These are phyloP conservation scores for Drosophila acutilabella DNA, from an alignment of 2,888 invertebrate species.

Conservation along the genomic window DNA sequence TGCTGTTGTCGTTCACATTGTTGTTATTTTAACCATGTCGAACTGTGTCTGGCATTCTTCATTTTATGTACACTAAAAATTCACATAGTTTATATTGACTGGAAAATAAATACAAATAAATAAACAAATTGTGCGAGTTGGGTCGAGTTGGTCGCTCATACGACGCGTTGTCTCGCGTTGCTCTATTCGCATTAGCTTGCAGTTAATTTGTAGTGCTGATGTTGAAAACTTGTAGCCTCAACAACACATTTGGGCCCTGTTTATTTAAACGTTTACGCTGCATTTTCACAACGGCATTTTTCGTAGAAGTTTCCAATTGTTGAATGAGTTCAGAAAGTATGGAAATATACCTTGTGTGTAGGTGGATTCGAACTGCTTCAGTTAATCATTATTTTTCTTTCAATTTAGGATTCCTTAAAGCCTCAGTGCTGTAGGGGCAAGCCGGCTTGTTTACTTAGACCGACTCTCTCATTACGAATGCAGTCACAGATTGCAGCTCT, in stretches of 20 bases:
- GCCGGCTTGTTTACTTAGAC: constrained; percentile 65
- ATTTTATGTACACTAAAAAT: constrained; percentile 81
- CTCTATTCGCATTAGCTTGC: constrained; percentile 31
- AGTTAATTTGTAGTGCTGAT: constrained; percentile 71
- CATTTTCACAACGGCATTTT: constrained; percentile 73
- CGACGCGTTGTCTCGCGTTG: constrained; percentile 63
- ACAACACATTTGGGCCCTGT: constrained; percentile 37
- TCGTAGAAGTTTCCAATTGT: constrained; percentile 75
- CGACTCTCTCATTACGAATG: constrained; percentile 69
- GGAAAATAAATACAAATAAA: constrained; percentile 84
- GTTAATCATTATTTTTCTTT: constrained; percentile 72
- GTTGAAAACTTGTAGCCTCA: constrained; percentile 7
- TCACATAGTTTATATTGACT: constrained; percentile 84
- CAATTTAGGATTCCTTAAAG: constrained; percentile 58
- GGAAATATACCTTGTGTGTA: constrained; percentile 20
- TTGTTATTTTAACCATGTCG: constrained; percentile 56
- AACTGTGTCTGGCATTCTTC: constrained; percentile 36
- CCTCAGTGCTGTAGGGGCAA: background rate
- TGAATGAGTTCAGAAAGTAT: constrained; percentile 23
- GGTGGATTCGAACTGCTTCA: constrained; percentile 26
- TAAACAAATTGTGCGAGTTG: constrained; percentile 61
- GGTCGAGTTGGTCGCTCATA: constrained; percentile 54
- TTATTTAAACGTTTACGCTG: constrained; percentile 73
- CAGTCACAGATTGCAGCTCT: constrained; percentile 74
- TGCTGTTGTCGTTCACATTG: constrained; percentile 33